Evolutionary conservation across 2,888 invertebrate species (phyloP).

Genomic region (Punctoribates punctum): DNA sequence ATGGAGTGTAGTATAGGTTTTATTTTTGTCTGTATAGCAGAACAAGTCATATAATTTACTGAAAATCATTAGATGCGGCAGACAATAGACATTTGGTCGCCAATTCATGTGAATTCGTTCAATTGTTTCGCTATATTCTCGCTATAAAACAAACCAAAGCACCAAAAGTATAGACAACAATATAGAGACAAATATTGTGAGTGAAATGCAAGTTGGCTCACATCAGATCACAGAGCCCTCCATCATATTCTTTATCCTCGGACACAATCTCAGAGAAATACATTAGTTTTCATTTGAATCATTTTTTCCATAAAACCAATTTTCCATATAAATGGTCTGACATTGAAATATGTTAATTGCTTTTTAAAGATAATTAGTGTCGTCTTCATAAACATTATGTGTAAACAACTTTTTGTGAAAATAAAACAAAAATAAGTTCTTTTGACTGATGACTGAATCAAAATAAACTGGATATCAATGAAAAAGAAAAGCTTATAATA

Average conservation of each 20-base stretch:
- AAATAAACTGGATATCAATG: neutral
- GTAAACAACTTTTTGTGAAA: too few relatives aligned
- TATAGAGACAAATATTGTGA: too few relatives aligned
- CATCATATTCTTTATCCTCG: too few relatives aligned
- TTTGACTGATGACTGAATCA: neutral
- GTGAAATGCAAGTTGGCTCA: too few relatives aligned
- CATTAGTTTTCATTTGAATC: too few relatives aligned
- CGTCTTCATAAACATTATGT: too few relatives aligned
- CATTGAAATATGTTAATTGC: neutral
- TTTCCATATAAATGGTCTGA: neutral
- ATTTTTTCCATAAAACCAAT: too few relatives aligned
- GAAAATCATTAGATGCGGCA: constrained; percentile 27
- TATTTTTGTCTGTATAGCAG: constrained; percentile 1
- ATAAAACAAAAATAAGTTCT: neutral
- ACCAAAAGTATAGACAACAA: too few relatives aligned
- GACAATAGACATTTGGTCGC: constrained; percentile 28
- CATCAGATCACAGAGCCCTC: too few relatives aligned
- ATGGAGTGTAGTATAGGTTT: constrained; percentile 10
- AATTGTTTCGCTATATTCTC: constrained; percentile 1
- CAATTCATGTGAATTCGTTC: constrained; percentile 26
- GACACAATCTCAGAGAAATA: too few relatives aligned
- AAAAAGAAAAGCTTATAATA: neutral
- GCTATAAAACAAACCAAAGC: neutral
- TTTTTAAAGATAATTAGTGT: neutral
- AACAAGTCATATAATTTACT: constrained; percentile 12